A percentile compares a stretch with the other conserved stretches of the same genome.
Evolutionary conservation across 2,113 vertebrate genomes (phyloP).

Genomic region (Mugil cephalus): DNA sequence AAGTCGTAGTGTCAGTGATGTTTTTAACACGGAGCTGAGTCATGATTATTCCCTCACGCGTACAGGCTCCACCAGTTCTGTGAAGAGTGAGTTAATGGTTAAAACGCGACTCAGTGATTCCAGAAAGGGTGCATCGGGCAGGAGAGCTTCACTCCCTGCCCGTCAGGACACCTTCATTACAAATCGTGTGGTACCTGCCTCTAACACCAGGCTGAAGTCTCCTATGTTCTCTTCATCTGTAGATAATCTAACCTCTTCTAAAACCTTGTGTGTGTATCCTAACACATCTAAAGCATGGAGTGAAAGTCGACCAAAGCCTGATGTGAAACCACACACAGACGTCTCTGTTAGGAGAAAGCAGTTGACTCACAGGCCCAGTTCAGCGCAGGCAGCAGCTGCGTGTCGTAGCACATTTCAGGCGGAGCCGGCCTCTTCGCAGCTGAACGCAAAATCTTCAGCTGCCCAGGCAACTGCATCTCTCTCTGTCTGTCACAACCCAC

Average conservation of each 20-base stretch:
- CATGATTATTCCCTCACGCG: not conserved
- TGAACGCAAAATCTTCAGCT: conserved; percentile 30
- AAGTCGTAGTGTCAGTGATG: conserved; percentile 71
- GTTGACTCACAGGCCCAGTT: conserved; percentile 35
- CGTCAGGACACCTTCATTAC: conserved; percentile 80
- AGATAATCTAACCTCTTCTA: conserved; percentile 65
- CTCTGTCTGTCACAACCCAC: conserved; percentile 16
- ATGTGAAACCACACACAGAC: conserved; percentile 44
- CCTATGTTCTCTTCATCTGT: conserved; percentile 53
- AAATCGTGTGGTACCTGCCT: conserved; percentile 54
- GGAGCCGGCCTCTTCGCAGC: conserved; percentile 4
- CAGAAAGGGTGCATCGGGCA: conserved; percentile 21
- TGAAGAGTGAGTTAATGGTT: conserved; percentile 42
- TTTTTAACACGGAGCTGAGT: conserved; percentile 43
- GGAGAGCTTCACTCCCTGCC: conserved; percentile 56
- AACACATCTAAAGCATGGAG: conserved; percentile 56
- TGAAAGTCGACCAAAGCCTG: conserved; percentile 49
- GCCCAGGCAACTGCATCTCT: conserved; percentile 6
- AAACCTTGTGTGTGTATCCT: conserved; percentile 44
- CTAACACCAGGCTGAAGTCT: conserved; percentile 40
- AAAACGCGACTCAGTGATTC: conserved; percentile 35
- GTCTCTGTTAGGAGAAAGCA: conserved; percentile 69
- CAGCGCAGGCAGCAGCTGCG: conserved; percentile 44
- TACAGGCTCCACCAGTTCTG: conserved; percentile 52
- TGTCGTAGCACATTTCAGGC: conserved; percentile 27